Conservation (phyloP, 2,113 vertebrate species). For the Ageneiosus marmoratus region DNA sequence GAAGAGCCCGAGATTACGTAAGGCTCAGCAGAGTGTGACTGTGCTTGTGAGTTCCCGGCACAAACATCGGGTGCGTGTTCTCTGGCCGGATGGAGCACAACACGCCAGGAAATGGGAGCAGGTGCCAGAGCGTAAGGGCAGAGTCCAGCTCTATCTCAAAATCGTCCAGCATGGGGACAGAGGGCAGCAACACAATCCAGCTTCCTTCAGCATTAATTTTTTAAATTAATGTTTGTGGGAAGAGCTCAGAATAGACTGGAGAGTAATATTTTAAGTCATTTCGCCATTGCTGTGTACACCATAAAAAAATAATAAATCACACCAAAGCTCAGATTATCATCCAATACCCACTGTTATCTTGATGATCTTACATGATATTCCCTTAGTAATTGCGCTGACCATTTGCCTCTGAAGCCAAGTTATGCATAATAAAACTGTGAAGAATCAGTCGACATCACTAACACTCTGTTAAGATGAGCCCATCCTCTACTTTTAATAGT, state of each 20-base stretch:
- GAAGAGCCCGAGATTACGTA: conserved; percentile 39
- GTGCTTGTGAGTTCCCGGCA: conserved; percentile 19
- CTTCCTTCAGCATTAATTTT: neutral
- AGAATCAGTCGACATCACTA: neutral
- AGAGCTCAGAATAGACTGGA: neutral
- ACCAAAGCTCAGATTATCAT: neutral
- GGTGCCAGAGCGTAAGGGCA: conserved; percentile 39
- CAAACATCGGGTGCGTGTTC: conserved; percentile 24
- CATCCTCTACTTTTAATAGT: neutral
- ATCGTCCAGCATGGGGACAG: conserved; percentile 13
- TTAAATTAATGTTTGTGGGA: neutral
- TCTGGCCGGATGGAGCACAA: neutral
- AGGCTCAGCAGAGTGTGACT: conserved; percentile 34
- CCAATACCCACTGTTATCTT: too few relatives aligned
- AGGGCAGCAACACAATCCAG: neutral
- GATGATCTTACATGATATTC: too few relatives aligned
- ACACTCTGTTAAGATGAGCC: neutral
- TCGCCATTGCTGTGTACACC: too few relatives aligned
- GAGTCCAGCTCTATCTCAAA: conserved; percentile 35
- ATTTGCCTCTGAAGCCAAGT: neutral
- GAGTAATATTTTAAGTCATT: neutral
- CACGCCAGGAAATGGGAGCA: conserved; percentile 28
- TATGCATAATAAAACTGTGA: neutral
- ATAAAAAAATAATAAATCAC: neutral
- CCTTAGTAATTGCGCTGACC: neutral